phyloP scores from a whole-genome alignment of 2,888 invertebrate species.

The Zhuqinia jingwanae region DNA sequence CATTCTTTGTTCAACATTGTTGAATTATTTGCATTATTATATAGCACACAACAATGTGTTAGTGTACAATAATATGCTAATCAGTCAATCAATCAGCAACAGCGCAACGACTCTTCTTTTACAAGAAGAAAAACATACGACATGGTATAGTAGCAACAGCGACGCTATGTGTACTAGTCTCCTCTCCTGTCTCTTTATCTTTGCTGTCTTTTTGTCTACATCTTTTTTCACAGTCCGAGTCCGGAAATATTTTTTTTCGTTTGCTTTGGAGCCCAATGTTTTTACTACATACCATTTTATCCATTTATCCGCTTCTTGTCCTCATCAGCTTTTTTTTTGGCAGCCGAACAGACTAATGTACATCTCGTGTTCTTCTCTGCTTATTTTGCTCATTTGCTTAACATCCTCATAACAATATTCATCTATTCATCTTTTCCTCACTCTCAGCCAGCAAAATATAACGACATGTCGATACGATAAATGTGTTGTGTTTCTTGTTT shows the following conservation, averaged over 20 bases:
- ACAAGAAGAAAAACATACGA: not conserved
- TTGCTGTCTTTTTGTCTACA: not conserved
- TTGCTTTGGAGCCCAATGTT: no score
- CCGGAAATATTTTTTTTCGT: not conserved
- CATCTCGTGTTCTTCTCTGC: conserved; percentile 43
- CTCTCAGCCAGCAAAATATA: not conserved
- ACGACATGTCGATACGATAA: conserved; percentile 8
- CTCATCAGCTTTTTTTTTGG: not conserved
- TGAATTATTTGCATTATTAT: not conserved
- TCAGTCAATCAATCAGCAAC: conserved; percentile 60
- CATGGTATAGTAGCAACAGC: no score
- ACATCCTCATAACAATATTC: conserved; percentile 24
- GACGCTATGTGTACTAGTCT: no score
- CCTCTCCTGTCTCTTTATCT: no score
- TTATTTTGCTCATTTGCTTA: conserved; percentile 27
- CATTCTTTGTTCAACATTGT: not conserved
- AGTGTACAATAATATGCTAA: conserved; percentile 36
- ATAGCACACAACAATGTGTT: no score
- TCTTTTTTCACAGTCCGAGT: not conserved
- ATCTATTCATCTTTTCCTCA: no score
- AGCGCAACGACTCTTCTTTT: not conserved
- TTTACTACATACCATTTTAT: not conserved
- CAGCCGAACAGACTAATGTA: conserved; percentile 40
- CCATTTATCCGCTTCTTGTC: not conserved
- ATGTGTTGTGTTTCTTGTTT: not conserved